Conservation (phyloP, 2,888 invertebrate genomes). For the Ophonus ardosiacus region DNA sequence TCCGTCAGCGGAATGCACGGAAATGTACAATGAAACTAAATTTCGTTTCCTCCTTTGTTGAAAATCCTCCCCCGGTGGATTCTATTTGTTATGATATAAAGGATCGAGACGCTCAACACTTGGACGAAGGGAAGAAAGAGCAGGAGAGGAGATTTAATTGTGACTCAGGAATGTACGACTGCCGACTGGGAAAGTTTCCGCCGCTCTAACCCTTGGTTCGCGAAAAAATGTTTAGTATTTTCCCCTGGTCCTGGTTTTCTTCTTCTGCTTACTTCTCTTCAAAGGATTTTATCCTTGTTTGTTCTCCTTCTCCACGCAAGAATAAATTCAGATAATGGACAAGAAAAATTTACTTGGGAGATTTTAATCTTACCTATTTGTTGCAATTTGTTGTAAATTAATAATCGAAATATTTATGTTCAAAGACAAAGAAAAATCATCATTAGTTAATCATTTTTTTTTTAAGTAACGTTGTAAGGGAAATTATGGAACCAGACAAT, state of each 20-base stretch:
- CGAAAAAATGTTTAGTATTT: constrained; percentile 62
- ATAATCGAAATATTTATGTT: not conserved
- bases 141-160: constrained; percentile 56
- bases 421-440: too few relatives aligned
- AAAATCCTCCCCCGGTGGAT: constrained; percentile 59
- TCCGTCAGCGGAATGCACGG: constrained; percentile 62
- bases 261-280: constrained; percentile 48
- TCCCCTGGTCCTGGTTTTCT: constrained; percentile 38
- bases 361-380: constrained; percentile 34
- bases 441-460: too few relatives aligned
- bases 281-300: constrained; percentile 55
- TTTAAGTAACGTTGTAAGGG: too few relatives aligned
- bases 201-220: constrained; percentile 22
- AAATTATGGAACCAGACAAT: too few relatives aligned
- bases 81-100: constrained; percentile 64
- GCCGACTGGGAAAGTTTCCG: constrained; percentile 42
- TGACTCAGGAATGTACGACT: constrained; percentile 59
- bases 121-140: not conserved
- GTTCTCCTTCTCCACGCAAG: constrained; percentile 47
- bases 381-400: not conserved
- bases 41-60: constrained; percentile 63
- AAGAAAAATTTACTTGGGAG: not conserved
- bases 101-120: constrained; percentile 50
- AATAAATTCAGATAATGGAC: constrained; percentile 33
- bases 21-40: constrained; percentile 64